phyloP scores from a whole-genome alignment of 2,113 vertebrate species.

The Gasterosteus nipponicus region DNA sequence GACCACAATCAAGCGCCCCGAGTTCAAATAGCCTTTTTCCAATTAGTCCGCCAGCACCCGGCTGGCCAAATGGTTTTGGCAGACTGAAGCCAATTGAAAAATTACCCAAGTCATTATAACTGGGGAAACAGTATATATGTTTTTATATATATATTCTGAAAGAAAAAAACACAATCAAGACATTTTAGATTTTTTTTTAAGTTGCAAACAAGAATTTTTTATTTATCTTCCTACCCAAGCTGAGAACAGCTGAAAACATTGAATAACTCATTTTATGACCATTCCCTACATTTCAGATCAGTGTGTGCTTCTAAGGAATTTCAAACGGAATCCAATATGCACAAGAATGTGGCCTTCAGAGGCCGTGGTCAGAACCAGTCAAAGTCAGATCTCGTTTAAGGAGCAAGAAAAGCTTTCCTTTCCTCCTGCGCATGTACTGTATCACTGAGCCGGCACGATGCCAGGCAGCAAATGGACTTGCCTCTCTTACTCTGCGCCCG shows the following conservation, averaged over 20 bases:
- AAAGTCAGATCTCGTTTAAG: slow-evolving; percentile 31
- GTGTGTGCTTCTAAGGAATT: slow-evolving; percentile 13
- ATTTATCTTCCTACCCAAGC: not conserved
- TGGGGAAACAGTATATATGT: not conserved
- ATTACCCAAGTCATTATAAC: not conserved
- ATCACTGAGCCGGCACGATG: slow-evolving; percentile 51
- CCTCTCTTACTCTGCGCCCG: slow-evolving; percentile 44
- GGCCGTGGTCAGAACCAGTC: slow-evolving; percentile 31
- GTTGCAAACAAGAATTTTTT: slow-evolving; percentile 21
- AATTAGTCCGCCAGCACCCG: slow-evolving; percentile 52
- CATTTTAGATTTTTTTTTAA: not conserved
- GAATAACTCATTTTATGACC: slow-evolving; percentile 38
- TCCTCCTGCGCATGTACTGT: slow-evolving; percentile 16
- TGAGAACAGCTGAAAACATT: slow-evolving; percentile 12
- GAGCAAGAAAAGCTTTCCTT: slow-evolving; percentile 18
- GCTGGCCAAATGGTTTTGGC: slow-evolving; percentile 40
- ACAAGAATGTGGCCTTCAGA: slow-evolving; percentile 36
- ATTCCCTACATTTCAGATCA: slow-evolving; percentile 29
- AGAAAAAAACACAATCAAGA: not conserved
- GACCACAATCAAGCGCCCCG: slow-evolving; percentile 49
- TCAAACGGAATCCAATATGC: slow-evolving; percentile 21
- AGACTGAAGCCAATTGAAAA: slow-evolving; percentile 12
- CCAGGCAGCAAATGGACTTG: slow-evolving; percentile 64
- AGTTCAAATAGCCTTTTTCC: slow-evolving; percentile 71
- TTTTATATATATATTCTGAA: not conserved